phyloP scores from a whole-genome alignment of 2,888 invertebrate genomes.

The Epiblema foenella region DNA sequence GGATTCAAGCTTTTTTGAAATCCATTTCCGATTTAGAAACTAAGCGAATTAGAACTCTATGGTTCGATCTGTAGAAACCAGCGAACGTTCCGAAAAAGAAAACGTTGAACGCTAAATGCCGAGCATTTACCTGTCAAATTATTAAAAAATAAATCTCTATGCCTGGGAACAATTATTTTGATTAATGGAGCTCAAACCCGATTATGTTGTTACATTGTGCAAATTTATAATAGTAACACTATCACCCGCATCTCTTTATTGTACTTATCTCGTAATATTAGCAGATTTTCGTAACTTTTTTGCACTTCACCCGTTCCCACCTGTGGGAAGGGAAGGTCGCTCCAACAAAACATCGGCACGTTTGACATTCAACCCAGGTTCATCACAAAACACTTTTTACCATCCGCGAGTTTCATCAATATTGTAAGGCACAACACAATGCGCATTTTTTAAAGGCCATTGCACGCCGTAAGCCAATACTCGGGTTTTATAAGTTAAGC shows the following conservation, averaged over 20 bases:
- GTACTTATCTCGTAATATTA: slow-evolving; percentile 63
- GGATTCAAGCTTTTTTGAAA: background rate
- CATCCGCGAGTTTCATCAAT: slow-evolving; percentile 63
- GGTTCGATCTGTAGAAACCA: slow-evolving; percentile 22
- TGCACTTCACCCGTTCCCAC: slow-evolving; percentile 73
- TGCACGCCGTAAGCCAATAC: slow-evolving; percentile 55
- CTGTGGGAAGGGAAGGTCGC: slow-evolving; percentile 61
- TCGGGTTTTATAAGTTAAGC: slow-evolving; percentile 46
- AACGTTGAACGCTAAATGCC: slow-evolving; percentile 79
- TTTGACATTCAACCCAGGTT: slow-evolving; percentile 69
- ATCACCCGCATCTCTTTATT: slow-evolving; percentile 64
- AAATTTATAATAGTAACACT: slow-evolving; percentile 55
- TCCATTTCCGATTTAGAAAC: slow-evolving; percentile 24
- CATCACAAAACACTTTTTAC: slow-evolving; percentile 57
- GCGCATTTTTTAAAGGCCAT: slow-evolving; percentile 44
- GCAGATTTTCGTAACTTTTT: slow-evolving; percentile 53
- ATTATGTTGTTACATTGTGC: slow-evolving; percentile 73
- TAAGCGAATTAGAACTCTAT: slow-evolving; percentile 30
- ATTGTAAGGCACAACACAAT: slow-evolving; percentile 43
- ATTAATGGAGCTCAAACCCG: slow-evolving; percentile 77
- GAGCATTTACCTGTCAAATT: slow-evolving; percentile 83
- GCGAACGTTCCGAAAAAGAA: slow-evolving; percentile 55
- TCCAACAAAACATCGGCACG: slow-evolving; percentile 57
- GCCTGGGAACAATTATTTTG: slow-evolving; percentile 80
- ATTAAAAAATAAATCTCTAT: slow-evolving; percentile 77